Evolutionary conservation across 37 sponge, comb jelly and placozoan genomes (phyloP).

Genomic region (Oopsacas minuta): DNA sequence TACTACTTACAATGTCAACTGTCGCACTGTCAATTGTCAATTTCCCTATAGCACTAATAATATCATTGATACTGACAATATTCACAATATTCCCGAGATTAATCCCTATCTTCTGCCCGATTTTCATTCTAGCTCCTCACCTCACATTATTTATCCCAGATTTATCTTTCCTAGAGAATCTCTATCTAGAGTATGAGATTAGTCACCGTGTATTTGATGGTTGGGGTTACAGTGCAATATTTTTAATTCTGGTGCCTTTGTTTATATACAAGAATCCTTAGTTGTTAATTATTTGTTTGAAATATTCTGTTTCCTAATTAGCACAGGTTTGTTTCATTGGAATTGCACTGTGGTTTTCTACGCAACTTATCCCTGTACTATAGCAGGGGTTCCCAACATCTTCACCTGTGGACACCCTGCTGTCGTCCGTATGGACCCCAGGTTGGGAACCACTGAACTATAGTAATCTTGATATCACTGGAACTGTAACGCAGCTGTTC

Average conservation of each 20-base stretch:
- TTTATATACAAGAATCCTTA: not conserved
- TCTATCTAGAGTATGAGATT: not conserved
- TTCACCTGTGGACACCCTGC: no score
- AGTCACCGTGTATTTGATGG: not conserved
- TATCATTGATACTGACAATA: not conserved
- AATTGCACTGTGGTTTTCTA: no score
- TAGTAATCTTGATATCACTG: no score
- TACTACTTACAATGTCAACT: not conserved
- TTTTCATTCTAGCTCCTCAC: not conserved
- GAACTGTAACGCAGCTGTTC: no score
- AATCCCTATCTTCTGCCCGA: not conserved
- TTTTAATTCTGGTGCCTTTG: not conserved
- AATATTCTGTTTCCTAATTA: no score
- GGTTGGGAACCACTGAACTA: no score
- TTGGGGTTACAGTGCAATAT: constrained; percentile 1
- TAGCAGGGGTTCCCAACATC: no score
- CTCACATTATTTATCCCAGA: not conserved
- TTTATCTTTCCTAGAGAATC: not conserved
- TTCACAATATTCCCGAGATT: not conserved
- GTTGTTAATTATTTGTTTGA: not conserved
- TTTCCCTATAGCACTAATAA: not conserved
- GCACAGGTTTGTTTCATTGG: no score
- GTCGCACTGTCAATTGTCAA: not conserved
- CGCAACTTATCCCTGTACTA: no score
- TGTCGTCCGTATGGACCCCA: no score